A percentile compares a stretch with the other conserved stretches of the same genome.
Conservation (phyloP, 1,140 invertebrate genomes). For the Drepana arcuata region DNA sequence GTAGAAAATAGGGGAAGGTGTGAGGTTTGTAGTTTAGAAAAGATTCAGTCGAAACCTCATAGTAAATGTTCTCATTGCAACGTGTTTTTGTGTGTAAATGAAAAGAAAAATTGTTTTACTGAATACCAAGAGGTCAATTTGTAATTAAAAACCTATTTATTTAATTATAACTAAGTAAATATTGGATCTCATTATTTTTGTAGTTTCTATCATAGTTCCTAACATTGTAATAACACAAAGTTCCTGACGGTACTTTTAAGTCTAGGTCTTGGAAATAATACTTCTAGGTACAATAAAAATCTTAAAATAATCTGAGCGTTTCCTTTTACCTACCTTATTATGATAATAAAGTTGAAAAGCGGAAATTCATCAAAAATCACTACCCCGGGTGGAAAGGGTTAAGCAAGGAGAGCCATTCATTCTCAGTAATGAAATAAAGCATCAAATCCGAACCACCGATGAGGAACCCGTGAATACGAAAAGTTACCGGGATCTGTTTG, state of each 20-base stretch:
- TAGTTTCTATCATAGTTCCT: constrained; percentile 26
- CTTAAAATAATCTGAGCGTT: constrained; percentile 20
- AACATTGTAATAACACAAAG: constrained; percentile 23
- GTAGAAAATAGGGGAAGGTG: constrained; percentile 33
- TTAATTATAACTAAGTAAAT: constrained; percentile 22
- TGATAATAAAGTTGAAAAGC: constrained; percentile 19
- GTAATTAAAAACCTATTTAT: constrained; percentile 21
- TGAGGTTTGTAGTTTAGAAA: constrained; percentile 45
- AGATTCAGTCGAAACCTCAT: constrained; percentile 39
- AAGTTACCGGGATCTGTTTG: too few species aligned
- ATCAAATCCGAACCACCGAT: too few species aligned
- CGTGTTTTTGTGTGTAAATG: constrained; percentile 38
- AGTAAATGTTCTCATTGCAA: constrained; percentile 36
- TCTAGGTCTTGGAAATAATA: constrained; percentile 26
- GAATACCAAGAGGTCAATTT: constrained; percentile 31
- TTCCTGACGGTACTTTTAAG: constrained; percentile 28
- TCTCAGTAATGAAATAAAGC: too few species aligned
- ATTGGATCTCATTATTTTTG: constrained; percentile 22
- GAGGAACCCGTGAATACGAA: too few species aligned
- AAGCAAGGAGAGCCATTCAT: too few species aligned
- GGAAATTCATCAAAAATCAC: constrained; percentile 16
- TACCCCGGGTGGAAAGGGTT: constrained; percentile 12
- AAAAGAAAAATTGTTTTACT: constrained; percentile 44
- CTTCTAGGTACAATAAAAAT: constrained; percentile 25
- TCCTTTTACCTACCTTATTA: constrained; percentile 20